phyloP scores from a whole-genome alignment of 37 sponge, comb jelly and placozoan genomes.

The Axinella damicornis region DNA sequence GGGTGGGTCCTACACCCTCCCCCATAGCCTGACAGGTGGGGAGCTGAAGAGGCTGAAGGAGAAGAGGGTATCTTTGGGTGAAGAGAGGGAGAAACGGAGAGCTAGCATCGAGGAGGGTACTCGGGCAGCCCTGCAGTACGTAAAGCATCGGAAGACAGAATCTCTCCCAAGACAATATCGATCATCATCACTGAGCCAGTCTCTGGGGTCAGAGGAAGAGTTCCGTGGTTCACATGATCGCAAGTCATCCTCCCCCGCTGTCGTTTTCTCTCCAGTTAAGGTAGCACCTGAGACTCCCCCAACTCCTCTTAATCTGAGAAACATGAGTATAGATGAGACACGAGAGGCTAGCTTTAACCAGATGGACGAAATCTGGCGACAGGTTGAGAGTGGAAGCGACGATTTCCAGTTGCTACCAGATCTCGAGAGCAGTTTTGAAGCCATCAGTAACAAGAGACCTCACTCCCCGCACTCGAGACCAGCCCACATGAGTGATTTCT shows the following conservation, averaged over 20 bases:
- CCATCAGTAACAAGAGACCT: too few species aligned
- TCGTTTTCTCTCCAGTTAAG: neutral
- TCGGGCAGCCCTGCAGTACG: constrained; percentile 13
- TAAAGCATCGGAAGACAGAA: constrained; percentile 3
- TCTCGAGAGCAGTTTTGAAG: too few species aligned
- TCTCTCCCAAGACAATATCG: constrained; percentile 32
- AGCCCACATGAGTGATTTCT: too few species aligned
- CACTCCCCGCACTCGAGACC: too few species aligned
- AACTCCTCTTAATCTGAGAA: constrained; percentile 19
- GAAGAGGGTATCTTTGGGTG: constrained; percentile 21
- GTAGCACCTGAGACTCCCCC: neutral
- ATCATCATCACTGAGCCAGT: constrained; percentile 13
- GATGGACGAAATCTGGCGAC: constrained; percentile 61
- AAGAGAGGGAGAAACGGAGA: constrained; percentile 5
- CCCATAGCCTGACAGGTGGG: neutral
- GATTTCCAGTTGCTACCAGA: too few species aligned
- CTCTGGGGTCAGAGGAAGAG: constrained; percentile 26
- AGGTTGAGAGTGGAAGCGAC: constrained; percentile 34
- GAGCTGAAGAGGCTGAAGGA: neutral
- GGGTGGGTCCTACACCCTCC: neutral
- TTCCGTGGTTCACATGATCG: neutral
- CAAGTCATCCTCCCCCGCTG: neutral
- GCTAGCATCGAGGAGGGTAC: constrained; percentile 33
- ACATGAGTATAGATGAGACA: constrained; percentile 47
- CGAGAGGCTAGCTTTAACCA: constrained; percentile 24